Conservation (phyloP, 2,888 invertebrate genomes). For the Nemotelus nigrinus region DNA sequence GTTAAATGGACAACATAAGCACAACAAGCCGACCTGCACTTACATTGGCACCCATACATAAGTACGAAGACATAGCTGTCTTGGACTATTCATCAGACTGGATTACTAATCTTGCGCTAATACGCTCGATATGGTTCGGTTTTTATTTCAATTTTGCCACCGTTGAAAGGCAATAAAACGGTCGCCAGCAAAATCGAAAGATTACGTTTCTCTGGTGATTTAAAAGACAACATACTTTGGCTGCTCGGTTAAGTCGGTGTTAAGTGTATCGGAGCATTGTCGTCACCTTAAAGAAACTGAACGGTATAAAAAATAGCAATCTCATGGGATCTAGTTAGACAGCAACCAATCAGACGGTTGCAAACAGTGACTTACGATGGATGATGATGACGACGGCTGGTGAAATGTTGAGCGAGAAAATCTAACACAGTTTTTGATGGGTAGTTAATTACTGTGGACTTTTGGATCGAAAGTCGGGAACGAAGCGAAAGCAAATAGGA, state of each 20-base stretch:
- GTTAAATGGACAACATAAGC: too few relatives aligned
- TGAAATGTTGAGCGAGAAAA: conserved; percentile 40
- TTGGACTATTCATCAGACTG: not conserved
- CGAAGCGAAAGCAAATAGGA: not conserved
- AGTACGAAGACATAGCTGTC: not conserved
- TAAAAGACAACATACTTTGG: not conserved
- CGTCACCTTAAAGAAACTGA: conserved; percentile 13
- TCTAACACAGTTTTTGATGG: conserved; percentile 27
- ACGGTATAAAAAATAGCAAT: conserved; percentile 15
- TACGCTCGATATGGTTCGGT: conserved; percentile 34
- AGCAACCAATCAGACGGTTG: conserved; percentile 15
- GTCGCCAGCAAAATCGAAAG: conserved; percentile 29
- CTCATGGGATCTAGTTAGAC: conserved; percentile 41
- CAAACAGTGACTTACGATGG: not conserved
- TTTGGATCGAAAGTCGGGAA: not conserved
- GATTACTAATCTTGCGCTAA: conserved; percentile 42
- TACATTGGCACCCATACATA: not conserved
- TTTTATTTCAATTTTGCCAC: conserved; percentile 38
- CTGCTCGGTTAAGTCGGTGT: not conserved
- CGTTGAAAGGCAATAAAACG: conserved; percentile 40
- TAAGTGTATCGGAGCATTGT: not conserved
- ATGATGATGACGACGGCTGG: conserved; percentile 7
- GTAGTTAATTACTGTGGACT: not conserved
- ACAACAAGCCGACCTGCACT: not conserved
- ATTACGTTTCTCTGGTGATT: conserved; percentile 8